These are phyloP conservation scores for Simalia tracyae DNA, from an alignment of 2,797 vertebrate species.

Conservation along the genomic window DNA sequence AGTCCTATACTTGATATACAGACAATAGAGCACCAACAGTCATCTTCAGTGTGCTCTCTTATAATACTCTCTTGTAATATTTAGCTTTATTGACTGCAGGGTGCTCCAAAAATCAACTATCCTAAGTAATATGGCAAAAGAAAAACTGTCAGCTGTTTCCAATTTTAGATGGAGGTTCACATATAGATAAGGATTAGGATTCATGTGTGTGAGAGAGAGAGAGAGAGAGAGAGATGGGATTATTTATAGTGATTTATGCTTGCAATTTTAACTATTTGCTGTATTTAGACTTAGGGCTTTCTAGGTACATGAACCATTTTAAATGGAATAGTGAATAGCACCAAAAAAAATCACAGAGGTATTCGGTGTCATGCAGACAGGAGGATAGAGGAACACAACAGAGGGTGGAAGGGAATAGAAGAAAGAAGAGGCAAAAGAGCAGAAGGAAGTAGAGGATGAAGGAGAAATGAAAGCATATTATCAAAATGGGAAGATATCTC, in stretches of 20 bases:
- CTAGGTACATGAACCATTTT: not conserved
- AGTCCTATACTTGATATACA: not conserved
- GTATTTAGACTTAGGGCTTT: not conserved
- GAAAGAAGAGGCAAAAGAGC: not conserved
- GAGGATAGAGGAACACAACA: not conserved
- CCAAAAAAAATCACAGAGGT: not conserved
- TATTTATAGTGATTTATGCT: not conserved
- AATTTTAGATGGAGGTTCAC: constrained; percentile 14
- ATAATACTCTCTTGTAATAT: not conserved
- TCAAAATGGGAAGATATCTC: too few species aligned
- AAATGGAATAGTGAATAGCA: not conserved
- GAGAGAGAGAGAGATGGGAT: not conserved
- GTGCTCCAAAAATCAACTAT: not conserved
- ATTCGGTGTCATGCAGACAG: not conserved
- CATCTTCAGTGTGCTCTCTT: not conserved
- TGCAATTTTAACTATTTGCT: not conserved
- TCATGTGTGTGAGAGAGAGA: not conserved
- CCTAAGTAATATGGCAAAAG: not conserved
- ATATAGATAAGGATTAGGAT: not conserved
- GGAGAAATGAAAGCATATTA: not conserved
- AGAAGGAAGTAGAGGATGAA: not conserved
- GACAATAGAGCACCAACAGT: not conserved
- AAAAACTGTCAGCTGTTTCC: not conserved
- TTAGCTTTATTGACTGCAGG: constrained; percentile 6
- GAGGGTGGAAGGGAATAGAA: not conserved